phyloP scores from a whole-genome alignment of 1,140 invertebrate genomes.

The Drosophila subpulchrella region DNA sequence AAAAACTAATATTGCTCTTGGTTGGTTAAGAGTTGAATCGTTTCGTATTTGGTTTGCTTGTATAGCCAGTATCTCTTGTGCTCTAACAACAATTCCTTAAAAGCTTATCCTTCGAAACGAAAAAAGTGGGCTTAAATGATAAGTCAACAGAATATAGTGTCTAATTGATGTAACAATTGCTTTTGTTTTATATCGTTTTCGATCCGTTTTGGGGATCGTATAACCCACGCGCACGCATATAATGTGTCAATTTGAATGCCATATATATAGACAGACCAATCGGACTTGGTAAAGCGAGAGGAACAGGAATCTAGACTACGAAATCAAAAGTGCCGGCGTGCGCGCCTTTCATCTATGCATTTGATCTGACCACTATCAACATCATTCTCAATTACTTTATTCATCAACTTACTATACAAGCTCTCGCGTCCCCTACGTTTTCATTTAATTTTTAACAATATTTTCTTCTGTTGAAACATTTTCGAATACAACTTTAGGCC shows the following conservation, averaged over 20 bases:
- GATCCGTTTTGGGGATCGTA: not conserved
- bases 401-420: slow-evolving; percentile 75
- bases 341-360: slow-evolving; percentile 16
- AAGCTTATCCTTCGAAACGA: slow-evolving; percentile 24
- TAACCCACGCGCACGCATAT: slow-evolving; percentile 13
- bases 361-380: slow-evolving; percentile 24
- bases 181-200: slow-evolving; percentile 11
- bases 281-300: slow-evolving; percentile 14
- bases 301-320: slow-evolving; percentile 15
- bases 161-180: slow-evolving; percentile 56
- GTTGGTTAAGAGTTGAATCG: slow-evolving; percentile 32
- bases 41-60: slow-evolving; percentile 17
- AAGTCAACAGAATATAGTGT: slow-evolving; percentile 34
- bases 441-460: slow-evolving; percentile 49
- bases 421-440: slow-evolving; percentile 50
- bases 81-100: slow-evolving; percentile 61
- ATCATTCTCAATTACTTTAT: slow-evolving; percentile 28
- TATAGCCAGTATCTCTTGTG: slow-evolving; percentile 47
- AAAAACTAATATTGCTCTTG: slow-evolving; percentile 77
- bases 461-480: slow-evolving; percentile 38
- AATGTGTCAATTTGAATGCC: slow-evolving; percentile 1
- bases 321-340: slow-evolving; percentile 15
- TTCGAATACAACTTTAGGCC: slow-evolving; percentile 16
- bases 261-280: not conserved
- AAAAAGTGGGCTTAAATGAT: slow-evolving; percentile 17